Evolutionary conservation across 2,113 vertebrate genomes (phyloP).

Genomic region (Mirza zaza): DNA sequence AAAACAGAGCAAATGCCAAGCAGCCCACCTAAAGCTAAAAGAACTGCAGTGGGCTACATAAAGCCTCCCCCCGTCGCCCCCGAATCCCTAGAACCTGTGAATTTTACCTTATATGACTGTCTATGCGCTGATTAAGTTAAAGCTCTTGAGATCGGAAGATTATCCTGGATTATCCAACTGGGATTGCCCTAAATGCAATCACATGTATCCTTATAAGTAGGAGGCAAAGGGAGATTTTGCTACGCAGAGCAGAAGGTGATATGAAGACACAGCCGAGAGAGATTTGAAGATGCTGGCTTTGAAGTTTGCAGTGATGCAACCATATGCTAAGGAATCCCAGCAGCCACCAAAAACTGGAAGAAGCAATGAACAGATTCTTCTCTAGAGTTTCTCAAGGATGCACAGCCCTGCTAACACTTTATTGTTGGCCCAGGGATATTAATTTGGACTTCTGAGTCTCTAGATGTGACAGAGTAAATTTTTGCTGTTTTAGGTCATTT

Average conservation of each 20-base stretch:
- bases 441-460: not conserved
- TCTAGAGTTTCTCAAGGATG: too few species aligned
- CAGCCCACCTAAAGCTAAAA: not conserved
- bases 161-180: conserved; percentile 38
- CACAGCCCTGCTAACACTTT: not conserved
- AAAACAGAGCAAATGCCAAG: not conserved
- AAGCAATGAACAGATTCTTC: not conserved
- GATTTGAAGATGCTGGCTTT: not conserved
- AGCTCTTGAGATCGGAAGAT: conserved; percentile 46
- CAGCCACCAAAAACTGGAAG: not conserved
- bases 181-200: conserved; percentile 27
- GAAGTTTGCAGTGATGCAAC: not conserved
- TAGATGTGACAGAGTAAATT: not conserved
- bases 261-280: not conserved
- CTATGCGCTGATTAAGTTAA: conserved; percentile 13
- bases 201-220: conserved; percentile 19
- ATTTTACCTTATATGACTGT: not conserved
- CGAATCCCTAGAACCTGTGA: not conserved
- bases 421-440: not conserved
- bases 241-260: not conserved
- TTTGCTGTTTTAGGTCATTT: not conserved
- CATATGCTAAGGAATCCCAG: not conserved
- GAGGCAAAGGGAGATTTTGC: not conserved
- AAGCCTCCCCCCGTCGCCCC: not conserved
- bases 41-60: not conserved